Percentiles rank a stretch among this genome's conserved stretches.
Evolutionary conservation across 2,113 vertebrate genomes (phyloP).

Genomic region (Siniperca knerii): DNA sequence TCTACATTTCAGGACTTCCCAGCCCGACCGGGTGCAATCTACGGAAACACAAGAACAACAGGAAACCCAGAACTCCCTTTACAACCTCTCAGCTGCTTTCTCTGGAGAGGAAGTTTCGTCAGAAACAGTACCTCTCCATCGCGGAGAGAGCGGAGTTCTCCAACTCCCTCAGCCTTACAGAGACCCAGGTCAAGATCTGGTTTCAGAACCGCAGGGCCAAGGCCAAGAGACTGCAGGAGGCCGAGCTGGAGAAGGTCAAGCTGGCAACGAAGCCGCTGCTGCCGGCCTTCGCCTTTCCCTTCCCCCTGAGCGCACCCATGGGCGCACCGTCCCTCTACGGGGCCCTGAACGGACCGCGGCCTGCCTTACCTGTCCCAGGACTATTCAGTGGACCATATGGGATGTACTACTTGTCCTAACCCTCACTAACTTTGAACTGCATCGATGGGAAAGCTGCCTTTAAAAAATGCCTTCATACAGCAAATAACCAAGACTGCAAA

Average conservation of each 20-base stretch:
- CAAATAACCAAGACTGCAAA: constrained; percentile 43
- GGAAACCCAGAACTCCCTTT: constrained; percentile 89
- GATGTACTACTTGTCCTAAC: constrained; percentile 88
- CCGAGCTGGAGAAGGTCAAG: constrained; percentile 89
- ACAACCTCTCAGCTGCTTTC: constrained; percentile 89
- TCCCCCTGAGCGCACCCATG: constrained; percentile 82
- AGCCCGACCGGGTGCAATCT: constrained; percentile 79
- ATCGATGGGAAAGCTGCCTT: constrained; percentile 36
- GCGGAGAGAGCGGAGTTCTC: constrained; percentile 88
- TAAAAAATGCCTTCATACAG: constrained; percentile 28
- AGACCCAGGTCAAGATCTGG: constrained; percentile 92
- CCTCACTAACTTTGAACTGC: constrained; percentile 32
- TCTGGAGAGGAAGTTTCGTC: constrained; percentile 89
- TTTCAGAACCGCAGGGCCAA: constrained; percentile 91
- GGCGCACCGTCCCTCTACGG: constrained; percentile 82
- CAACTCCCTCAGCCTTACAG: constrained; percentile 87
- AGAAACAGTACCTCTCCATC: constrained; percentile 89
- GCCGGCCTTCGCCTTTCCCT: constrained; percentile 86
- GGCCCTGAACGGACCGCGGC: constrained; percentile 80
- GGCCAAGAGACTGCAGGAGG: constrained; percentile 90
- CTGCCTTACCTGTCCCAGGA: constrained; percentile 81
- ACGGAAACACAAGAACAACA: constrained; percentile 90
- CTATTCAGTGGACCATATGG: constrained; percentile 87
- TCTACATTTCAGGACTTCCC: constrained; percentile 72
- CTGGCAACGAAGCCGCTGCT: constrained; percentile 87